Conservation (phyloP, 2,797 vertebrate genomes). For the Chiroxiphia lanceolata region DNA sequence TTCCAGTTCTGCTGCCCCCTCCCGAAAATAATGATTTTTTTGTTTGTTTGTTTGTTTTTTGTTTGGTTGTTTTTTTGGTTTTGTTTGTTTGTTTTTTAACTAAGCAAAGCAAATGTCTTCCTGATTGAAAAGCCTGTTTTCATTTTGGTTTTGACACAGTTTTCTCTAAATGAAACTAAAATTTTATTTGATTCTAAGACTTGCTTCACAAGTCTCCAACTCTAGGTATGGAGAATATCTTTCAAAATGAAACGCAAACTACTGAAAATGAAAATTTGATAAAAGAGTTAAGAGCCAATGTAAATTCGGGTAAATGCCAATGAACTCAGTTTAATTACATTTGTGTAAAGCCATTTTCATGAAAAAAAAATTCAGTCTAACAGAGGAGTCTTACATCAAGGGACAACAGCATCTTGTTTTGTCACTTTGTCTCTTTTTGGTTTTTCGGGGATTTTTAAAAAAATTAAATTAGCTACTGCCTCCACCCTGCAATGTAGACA, state of each 20-base stretch:
- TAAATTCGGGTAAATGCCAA: not conserved
- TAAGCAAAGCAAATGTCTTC: not conserved
- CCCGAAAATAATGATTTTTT: not conserved
- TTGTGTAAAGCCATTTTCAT: not conserved
- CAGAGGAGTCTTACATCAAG: not conserved
- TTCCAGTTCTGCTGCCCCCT: not conserved
- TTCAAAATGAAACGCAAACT: not conserved
- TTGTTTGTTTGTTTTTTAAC: not conserved
- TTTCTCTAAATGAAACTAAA: not conserved
- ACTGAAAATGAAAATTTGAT: not conserved
- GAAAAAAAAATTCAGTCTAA: not conserved
- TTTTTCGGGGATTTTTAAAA: not conserved
- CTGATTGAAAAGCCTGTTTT: not conserved
- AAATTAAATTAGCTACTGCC: not conserved
- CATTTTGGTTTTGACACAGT: not conserved
- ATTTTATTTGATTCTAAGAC: not conserved
- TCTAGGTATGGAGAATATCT: not conserved
- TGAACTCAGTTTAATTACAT: not conserved
- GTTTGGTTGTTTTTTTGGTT: no score
- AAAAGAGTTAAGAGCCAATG: not conserved
- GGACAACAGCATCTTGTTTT: not conserved
- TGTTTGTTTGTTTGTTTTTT: no score
- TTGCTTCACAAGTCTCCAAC: not conserved
- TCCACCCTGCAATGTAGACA: not conserved
- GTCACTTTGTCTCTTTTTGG: not conserved